Conservation (phyloP, 2,797 vertebrate species). For the Pangasius macronema region DNA sequence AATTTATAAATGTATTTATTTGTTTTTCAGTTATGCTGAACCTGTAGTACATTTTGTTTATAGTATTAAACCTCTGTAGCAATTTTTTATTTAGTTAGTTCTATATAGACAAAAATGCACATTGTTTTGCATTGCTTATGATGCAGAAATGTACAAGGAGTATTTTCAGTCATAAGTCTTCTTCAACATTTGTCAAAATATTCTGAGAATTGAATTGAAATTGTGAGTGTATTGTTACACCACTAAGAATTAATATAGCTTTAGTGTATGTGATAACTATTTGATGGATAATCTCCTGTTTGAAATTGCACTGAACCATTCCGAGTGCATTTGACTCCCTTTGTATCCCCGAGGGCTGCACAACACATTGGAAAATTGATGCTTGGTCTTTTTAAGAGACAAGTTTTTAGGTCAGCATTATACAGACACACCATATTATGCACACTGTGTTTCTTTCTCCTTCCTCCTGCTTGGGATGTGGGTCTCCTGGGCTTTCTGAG, state of each 20-base stretch:
- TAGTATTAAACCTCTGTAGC: neutral
- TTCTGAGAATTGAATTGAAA: neutral
- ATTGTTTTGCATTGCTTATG: neutral
- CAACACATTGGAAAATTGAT: slow-evolving; percentile 50
- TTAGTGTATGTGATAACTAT: neutral
- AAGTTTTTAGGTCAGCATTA: slow-evolving; percentile 60
- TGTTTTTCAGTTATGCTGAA: neutral
- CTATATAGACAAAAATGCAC: neutral
- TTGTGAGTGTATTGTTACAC: neutral
- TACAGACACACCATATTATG: slow-evolving; percentile 54
- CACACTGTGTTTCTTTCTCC: slow-evolving; percentile 40
- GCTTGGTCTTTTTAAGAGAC: slow-evolving; percentile 49
- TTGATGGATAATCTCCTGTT: neutral
- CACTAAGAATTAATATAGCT: neutral
- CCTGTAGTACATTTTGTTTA: neutral
- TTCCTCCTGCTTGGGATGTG: slow-evolving; percentile 42
- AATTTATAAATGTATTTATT: neutral
- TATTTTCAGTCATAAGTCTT: neutral
- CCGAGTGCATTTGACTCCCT: neutral
- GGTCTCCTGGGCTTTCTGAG: slow-evolving; percentile 56
- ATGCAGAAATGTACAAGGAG: neutral
- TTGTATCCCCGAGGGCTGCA: slow-evolving; percentile 11
- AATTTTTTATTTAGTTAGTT: neutral
- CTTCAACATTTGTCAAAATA: neutral
- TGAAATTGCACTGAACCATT: neutral